phyloP scores from a whole-genome alignment of 2,888 invertebrate genomes.

The Formica aserva region DNA sequence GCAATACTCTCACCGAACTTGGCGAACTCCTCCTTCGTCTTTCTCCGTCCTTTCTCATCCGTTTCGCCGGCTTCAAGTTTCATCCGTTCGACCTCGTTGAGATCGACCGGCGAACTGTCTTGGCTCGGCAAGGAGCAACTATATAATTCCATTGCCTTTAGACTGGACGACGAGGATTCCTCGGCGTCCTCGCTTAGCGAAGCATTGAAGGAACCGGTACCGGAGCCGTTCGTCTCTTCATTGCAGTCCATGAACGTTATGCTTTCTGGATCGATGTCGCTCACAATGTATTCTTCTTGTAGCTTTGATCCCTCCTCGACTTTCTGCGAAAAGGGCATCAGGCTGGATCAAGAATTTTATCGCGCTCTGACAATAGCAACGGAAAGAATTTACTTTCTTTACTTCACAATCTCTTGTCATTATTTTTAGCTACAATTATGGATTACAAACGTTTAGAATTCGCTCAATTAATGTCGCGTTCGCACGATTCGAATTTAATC shows the following conservation, averaged over 20 bases:
- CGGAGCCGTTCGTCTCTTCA: constrained; percentile 79
- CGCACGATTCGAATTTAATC: constrained; percentile 61
- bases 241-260: constrained; percentile 76
- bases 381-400: constrained; percentile 1
- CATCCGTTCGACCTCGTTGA: constrained; percentile 62
- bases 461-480: constrained; percentile 41
- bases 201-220: constrained; percentile 74
- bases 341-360: constrained; percentile 25
- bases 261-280: constrained; percentile 80
- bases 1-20: constrained; percentile 81
- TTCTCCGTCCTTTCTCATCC: constrained; percentile 63
- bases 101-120: constrained; percentile 60
- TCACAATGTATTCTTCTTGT: constrained; percentile 80
- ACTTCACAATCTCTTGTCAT: constrained; percentile 23
- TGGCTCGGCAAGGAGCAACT: constrained; percentile 59
- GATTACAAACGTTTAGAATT: constrained; percentile 44
- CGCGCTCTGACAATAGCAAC: background rate
- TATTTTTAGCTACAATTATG: constrained; percentile 43
- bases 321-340: constrained; percentile 65
- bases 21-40: constrained; percentile 76
- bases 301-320: constrained; percentile 70
- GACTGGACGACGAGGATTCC: constrained; percentile 75
- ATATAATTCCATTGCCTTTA: constrained; percentile 73
- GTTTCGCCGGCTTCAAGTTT: constrained; percentile 51
- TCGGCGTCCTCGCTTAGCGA: constrained; percentile 78